Base-by-base conservation (phyloP, 1,140 invertebrate species). In the Neelides sp. region DNA sequence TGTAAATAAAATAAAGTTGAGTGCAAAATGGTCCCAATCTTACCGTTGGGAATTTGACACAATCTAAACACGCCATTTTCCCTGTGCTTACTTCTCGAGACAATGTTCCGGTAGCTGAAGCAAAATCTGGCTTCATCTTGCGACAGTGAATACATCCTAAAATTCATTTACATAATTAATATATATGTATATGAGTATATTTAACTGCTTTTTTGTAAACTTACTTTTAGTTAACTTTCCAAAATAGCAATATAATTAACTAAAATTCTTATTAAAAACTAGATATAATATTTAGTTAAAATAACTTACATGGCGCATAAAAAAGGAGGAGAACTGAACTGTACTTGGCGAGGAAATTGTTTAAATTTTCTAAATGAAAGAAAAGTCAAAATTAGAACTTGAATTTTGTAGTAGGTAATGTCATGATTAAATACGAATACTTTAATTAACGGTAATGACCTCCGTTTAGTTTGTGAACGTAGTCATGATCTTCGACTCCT, bases 141-240 rank as follows among this genome's bases (percentile, higher is more conserved):
- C 77, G 77, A 62, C 75, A 78, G 61, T 77, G 74, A 5, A 70
- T 72, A 68, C 75, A 77, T 75, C 75, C 74, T 76, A 58, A 34
- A 53, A 53, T 41, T 50, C 39, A 46, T n/a, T 37, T 8, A 4
- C 4, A n/a, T 20, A 37, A 27, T 23, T 42, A 39, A 7, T 20
- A 55, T 30, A n/a, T 48, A 22, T 50, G 32, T 41, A 28, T 2
- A 44, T 24, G 13, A 30, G 10, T n/a, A 28, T 27, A 28, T 10
- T 10, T 24, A 30, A 19, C 10, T 8, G 24, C n/a, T 32, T 27
- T 13, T 45, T 28, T 5, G 19, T 10, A 10, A 34, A 32, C n/a
- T 8, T n/a, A 39, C 7, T 1, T 32, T 45, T 15, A 45, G 34
- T 34, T 45, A 45, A 32, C 15, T 39, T 39, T 5, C 12, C 15